Conservation (phyloP, 1,140 invertebrate species). For the Neodiprion pinetum region DNA sequence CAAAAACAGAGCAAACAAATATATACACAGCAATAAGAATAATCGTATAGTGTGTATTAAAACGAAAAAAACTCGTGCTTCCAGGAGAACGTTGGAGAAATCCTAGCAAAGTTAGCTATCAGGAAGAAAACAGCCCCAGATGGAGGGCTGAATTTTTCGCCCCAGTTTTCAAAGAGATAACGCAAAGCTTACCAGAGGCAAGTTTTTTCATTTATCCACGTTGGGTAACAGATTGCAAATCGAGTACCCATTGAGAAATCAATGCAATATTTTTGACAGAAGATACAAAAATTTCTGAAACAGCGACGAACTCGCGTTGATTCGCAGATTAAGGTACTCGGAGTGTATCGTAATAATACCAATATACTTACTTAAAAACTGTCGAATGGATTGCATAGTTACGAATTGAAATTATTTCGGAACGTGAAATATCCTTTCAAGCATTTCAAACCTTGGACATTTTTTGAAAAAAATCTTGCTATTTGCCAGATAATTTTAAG, state of each 20-base stretch:
- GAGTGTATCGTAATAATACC: too few relatives aligned
- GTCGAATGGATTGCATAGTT: too few relatives aligned
- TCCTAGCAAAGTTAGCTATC: not conserved
- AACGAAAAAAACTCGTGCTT: not conserved
- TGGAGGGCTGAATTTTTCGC: conserved; percentile 40
- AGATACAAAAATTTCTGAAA: too few relatives aligned
- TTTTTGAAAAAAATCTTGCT: too few relatives aligned
- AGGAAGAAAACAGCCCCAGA: not conserved
- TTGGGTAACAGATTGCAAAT: not conserved
- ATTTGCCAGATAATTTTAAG: too few relatives aligned
- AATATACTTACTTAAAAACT: too few relatives aligned
- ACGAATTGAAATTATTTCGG: too few relatives aligned
- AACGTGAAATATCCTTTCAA: too few relatives aligned
- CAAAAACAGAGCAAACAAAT: not conserved
- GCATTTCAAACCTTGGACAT: too few relatives aligned
- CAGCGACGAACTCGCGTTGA: too few relatives aligned
- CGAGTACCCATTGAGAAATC: not conserved
- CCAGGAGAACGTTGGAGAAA: not conserved
- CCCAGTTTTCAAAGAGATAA: conserved; percentile 33
- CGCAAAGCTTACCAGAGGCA: conserved; percentile 39
- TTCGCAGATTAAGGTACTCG: too few relatives aligned
- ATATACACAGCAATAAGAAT: not conserved
- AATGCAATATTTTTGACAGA: too few relatives aligned
- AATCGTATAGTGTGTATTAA: not conserved
- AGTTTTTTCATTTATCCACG: conserved; percentile 10